Evolutionary conservation across 2,888 invertebrate species (phyloP).

Genomic region (Clepsis dumicolana): DNA sequence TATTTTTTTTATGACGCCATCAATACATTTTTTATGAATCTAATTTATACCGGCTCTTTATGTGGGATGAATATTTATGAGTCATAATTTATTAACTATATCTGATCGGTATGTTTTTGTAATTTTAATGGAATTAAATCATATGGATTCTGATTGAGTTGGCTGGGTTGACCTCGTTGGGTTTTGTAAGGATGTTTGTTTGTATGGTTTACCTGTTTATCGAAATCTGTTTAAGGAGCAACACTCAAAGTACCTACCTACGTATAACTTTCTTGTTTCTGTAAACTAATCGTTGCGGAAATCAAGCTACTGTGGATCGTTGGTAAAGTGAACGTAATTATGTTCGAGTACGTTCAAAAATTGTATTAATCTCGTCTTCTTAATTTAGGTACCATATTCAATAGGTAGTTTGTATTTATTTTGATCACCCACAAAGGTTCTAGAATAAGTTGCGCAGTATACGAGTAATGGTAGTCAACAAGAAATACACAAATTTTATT

Average conservation of each 20-base stretch:
- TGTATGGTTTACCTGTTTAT: not conserved
- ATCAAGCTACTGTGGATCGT: no score
- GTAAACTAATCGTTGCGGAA: no score
- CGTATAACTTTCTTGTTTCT: no score
- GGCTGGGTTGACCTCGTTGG: constrained; percentile 14
- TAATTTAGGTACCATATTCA: no score
- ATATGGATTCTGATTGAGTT: constrained; percentile 32
- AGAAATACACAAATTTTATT: no score
- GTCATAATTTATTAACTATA: constrained; percentile 55
- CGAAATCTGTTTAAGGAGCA: not conserved
- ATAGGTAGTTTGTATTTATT: no score
- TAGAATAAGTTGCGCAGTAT: no score
- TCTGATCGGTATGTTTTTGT: constrained; percentile 46
- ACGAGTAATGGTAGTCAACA: no score
- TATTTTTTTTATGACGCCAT: constrained; percentile 59
- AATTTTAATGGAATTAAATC: constrained; percentile 43
- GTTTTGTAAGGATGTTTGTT: constrained; percentile 8
- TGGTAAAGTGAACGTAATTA: no score
- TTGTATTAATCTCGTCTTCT: no score
- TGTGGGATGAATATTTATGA: constrained; percentile 65
- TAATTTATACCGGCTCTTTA: constrained; percentile 66
- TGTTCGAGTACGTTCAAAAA: no score
- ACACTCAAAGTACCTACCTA: not conserved
- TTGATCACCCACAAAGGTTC: no score
- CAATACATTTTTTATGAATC: constrained; percentile 63